Percentiles rank a stretch among this genome's conserved stretches.
Evolutionary conservation across 2,113 vertebrate species (phyloP).

Genomic region (Edolisoma coerulescens): DNA sequence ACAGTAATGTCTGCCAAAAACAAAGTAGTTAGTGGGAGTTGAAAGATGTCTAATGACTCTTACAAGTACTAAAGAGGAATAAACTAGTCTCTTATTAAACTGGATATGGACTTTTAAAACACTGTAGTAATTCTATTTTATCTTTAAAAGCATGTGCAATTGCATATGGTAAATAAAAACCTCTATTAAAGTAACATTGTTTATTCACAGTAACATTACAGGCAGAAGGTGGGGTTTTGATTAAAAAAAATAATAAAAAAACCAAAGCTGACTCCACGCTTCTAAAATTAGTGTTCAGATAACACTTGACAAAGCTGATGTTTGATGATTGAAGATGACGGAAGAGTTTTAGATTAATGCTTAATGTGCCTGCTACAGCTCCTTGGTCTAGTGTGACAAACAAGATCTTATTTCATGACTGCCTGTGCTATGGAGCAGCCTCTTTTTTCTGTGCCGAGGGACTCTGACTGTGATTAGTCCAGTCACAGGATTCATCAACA

Average conservation of each 20-base stretch:
- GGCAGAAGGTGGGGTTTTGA: neutral
- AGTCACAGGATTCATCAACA: too few relatives aligned
- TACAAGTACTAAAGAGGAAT: constrained; percentile 34
- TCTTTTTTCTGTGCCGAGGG: neutral
- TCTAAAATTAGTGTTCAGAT: neutral
- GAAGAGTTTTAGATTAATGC: neutral
- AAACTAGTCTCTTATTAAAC: constrained; percentile 8
- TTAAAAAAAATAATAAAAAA: neutral
- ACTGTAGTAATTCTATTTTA: constrained; percentile 1
- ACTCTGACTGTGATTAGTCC: neutral
- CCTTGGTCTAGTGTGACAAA: neutral
- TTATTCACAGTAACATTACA: neutral
- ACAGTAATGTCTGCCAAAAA: constrained; percentile 39
- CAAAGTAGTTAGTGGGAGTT: constrained; percentile 54
- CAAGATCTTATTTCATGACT: neutral
- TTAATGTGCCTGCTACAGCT: neutral
- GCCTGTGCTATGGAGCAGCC: neutral
- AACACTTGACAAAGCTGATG: neutral
- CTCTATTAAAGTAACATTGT: neutral
- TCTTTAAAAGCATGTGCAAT: constrained; percentile 7
- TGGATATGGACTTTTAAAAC: constrained; percentile 16
- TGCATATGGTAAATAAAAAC: constrained; percentile 19
- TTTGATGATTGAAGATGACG: neutral
- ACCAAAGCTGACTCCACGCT: neutral
- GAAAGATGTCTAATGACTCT: constrained; percentile 46